Base-by-base conservation (phyloP, 2,113 vertebrate genomes). In the Tragulus kanchil region DNA sequence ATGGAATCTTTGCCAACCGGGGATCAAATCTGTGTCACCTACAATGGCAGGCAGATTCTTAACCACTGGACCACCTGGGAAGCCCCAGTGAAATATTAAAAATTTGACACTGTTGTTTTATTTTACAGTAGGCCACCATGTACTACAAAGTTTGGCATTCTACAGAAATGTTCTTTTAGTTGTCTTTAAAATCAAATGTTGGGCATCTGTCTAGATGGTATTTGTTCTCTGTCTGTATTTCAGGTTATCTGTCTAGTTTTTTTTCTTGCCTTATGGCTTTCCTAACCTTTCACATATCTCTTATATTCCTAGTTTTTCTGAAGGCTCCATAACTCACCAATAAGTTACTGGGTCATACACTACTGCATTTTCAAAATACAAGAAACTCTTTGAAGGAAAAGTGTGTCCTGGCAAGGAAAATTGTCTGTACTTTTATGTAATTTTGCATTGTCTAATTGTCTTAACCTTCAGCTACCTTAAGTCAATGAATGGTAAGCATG, bases 331-430 rank as follows among this genome's bases (percentile, higher is more conserved):
- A 77, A 67, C 21, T 10, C 9, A 84, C 4, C 21, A 56, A 19
- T 42, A 94, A 97, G 86, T 83, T n/a, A 82, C 0, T 50, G 4
- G 8, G 11, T 21, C 65, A 3, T 58, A 5, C n/a, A 48, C n/a
- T 42, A 25, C 1, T 62, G 17, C 50, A 73, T 71, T 94, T 94
- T 93, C 58, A 28, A 90, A 94, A 85, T 42, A 71, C 2, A 42
- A 84, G 42, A 89, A 90, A 59, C 8, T 8, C 45, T 94, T 86
- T 61, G 42, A 91, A 93, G 28, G 52, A 28, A 86, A 95, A 62
- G 15, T 26, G 7, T 23, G 12, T 87, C 11, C 52, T 77, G 54
- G 10, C 52, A 85, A 52, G 81, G 64, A 61, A 85, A 45, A 11
- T 16, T 89, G 31, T 48, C 25, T 17, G 3, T 45, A 26, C 16